A percentile compares a stretch with the other conserved stretches of the same genome.
Conservation (phyloP, 2,113 vertebrate genomes). For the Bos indicus region DNA sequence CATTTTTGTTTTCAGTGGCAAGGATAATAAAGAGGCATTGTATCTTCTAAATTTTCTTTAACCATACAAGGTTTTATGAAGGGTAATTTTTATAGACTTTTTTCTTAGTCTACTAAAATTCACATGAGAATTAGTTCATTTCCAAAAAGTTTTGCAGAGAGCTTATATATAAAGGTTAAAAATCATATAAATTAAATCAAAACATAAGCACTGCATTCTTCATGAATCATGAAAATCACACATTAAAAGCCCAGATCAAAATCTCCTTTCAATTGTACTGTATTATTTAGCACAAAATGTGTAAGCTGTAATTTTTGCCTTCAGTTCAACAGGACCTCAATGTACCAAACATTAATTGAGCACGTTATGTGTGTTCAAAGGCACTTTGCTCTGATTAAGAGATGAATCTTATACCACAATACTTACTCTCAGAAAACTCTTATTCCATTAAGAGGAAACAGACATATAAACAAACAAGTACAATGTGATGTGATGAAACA, state of each 20-base stretch:
- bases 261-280: neutral
- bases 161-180: neutral
- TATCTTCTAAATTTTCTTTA: neutral
- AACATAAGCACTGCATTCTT: neutral
- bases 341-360: neutral
- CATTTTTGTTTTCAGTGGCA: constrained; percentile 1
- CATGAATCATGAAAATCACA: neutral
- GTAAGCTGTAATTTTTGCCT: neutral
- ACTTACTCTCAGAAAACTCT: neutral
- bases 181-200: neutral
- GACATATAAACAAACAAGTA: neutral
- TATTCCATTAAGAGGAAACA: neutral
- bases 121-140: neutral
- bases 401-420: neutral
- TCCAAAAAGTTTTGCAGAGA: neutral
- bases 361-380: neutral
- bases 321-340: neutral
- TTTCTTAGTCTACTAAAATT: neutral
- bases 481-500: neutral
- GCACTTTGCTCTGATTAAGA: neutral
- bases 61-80: neutral
- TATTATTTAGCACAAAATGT: neutral
- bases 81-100: neutral
- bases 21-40: neutral
- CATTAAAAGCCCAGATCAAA: neutral